Conservation (phyloP, 1,140 invertebrate genomes). For the Hylaeus volcanicus region DNA sequence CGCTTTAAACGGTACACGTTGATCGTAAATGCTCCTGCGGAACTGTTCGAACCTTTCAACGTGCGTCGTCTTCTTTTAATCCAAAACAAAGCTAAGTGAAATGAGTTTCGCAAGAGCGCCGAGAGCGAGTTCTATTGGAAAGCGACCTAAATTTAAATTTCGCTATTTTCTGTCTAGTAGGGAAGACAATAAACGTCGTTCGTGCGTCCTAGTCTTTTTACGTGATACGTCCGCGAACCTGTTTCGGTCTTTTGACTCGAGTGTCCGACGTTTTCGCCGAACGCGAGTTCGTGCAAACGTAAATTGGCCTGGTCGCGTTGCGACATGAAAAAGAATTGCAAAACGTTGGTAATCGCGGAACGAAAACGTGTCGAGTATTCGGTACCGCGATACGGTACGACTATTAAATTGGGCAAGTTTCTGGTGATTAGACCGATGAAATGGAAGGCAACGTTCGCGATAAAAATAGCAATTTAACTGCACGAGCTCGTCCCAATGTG, state of each 20-base stretch:
- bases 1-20: neutral
- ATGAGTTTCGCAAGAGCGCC: too few species aligned
- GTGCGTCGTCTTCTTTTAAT: neutral
- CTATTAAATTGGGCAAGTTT: conserved; percentile 58
- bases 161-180: neutral
- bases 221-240: neutral
- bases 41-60: neutral
- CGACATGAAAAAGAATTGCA: neutral
- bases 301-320: neutral
- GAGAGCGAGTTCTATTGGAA: neutral
- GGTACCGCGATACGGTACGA: neutral
- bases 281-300: conserved; percentile 17
- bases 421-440: conserved; percentile 61
- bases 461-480: conserved; percentile 65
- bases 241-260: neutral
- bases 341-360: neutral
- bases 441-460: conserved; percentile 59
- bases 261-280: neutral
- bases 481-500: conserved; percentile 56
- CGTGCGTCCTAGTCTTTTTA: neutral
- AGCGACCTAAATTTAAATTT: conserved; percentile 22
- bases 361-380: neutral
- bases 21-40: neutral
- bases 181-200: neutral
- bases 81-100: neutral